Evolutionary conservation across 2,888 invertebrate genomes (phyloP).

Genomic region (Erannis defoliaria): DNA sequence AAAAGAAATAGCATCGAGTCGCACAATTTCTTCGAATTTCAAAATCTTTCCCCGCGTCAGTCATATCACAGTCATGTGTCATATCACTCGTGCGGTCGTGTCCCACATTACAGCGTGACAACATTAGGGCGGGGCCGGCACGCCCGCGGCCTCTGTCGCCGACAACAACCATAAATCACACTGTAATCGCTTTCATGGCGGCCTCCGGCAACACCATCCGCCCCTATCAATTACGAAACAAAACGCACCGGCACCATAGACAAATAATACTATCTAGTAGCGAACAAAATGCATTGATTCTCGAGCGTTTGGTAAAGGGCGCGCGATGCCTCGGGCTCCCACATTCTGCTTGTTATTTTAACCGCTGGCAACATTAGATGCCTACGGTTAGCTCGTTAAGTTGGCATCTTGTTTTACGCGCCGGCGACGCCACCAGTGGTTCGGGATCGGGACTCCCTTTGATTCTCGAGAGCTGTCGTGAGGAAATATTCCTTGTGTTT

Average conservation of each 20-base stretch:
- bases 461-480: conserved; percentile 63
- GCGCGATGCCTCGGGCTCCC: conserved; percentile 50
- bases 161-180: conserved; percentile 59
- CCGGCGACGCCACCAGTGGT: conserved; percentile 58
- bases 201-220: conserved; percentile 50
- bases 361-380: conserved; percentile 64
- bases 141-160: conserved; percentile 52
- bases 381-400: conserved; percentile 72
- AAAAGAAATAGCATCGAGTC: no score
- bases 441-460: conserved; percentile 69
- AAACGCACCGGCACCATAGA: conserved; percentile 48
- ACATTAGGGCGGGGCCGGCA: conserved; percentile 49
- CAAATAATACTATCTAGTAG: not conserved
- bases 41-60: not conserved
- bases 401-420: conserved; percentile 71
- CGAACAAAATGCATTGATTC: conserved; percentile 53
- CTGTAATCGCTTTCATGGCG: conserved; percentile 50
- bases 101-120: conserved; percentile 43
- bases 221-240: conserved; percentile 52
- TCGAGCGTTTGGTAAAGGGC: conserved; percentile 36
- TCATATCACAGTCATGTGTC: not conserved
- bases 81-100: conserved; percentile 40
- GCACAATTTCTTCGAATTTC: no score
- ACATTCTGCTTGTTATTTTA: conserved; percentile 42
- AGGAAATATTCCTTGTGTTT: conserved; percentile 62